Conservation (phyloP, 2,797 vertebrate genomes). For the Sternarchorhynchus goeldii region DNA sequence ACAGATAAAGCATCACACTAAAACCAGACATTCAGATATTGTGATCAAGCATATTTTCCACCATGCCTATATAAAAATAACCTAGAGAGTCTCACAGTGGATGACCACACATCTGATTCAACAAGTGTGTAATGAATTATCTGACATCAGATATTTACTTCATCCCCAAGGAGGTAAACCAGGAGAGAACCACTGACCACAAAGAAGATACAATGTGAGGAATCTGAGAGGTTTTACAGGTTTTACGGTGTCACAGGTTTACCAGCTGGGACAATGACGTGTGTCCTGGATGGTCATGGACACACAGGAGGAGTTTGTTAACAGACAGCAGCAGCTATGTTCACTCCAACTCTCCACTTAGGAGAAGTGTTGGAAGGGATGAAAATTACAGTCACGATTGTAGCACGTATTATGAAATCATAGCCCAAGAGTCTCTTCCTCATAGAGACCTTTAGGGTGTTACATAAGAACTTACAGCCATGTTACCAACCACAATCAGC, state of each 20-base stretch:
- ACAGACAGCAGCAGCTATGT: constrained; percentile 39
- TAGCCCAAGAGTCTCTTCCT: constrained; percentile 26
- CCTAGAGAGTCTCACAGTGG: too few relatives aligned
- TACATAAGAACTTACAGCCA: constrained; percentile 23
- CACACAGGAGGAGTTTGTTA: constrained; percentile 32
- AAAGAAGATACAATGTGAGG: too few relatives aligned
- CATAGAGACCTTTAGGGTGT: constrained; percentile 20
- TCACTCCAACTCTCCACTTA: constrained; percentile 16
- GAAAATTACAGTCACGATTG: constrained; percentile 33
- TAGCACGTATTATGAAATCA: constrained; percentile 41
- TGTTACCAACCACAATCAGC: neutral
- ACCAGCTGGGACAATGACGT: neutral
- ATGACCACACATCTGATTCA: too few relatives aligned
- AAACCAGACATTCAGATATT: too few relatives aligned
- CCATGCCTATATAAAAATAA: too few relatives aligned
- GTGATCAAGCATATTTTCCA: too few relatives aligned
- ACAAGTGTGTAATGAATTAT: too few relatives aligned
- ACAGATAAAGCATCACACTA: too few relatives aligned
- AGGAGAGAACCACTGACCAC: too few relatives aligned
- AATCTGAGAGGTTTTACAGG: neutral
- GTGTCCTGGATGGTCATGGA: constrained; percentile 22
- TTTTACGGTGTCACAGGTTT: neutral
- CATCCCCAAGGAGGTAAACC: too few relatives aligned
- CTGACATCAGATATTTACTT: too few relatives aligned
- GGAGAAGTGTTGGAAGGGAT: constrained; percentile 24